Evolutionary conservation across 2,797 vertebrate species (phyloP), one percentile per base, ranked within the genome.

Genomic region (Sebastes steindachneri): DNA sequence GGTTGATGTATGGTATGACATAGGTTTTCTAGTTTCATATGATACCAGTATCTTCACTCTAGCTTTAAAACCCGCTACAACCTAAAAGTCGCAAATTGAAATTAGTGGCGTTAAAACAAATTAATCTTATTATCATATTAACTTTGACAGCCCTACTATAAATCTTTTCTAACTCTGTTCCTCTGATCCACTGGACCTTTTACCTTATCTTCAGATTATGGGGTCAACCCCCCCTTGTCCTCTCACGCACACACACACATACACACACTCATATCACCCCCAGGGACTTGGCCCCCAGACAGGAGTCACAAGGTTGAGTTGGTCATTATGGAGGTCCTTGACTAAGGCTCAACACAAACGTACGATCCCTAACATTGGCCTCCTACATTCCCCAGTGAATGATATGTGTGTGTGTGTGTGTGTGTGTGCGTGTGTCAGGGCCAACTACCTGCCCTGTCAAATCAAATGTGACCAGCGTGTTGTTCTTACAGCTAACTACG

Each of bases 241-340:
- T 6, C 17, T 3, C 15, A 17, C 15, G 0, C 23, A 19, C 26
- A 41, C 21, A 14, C 29, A 33, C 59, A 6, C 28, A 35, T 2
- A 37, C 31, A 48, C 73, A 79, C 79, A 69, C 88, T 60, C 75
- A 60, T 33, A 55, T 73, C 68, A 74, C 77, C 94, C 90, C 89
- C 53, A 83, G 93, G 93, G 92, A 89, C 75, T 75, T 19, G 41
- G 88, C 85, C 92, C 89, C 93, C 93, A 92, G 92, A 89, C 90
- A 91, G 90, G 90, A 95, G 91, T 93, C 94, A 94, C 88, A 94
- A 94, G 96, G 94, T 95, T 95, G 94, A 95, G 85, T 88, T 91
- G 90, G 93, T 95, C 92, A 94, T 96, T 96, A 96, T 93, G 84
- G 89, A 90, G 90, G 91, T 91, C 92, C 94, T 93, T 94, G 92